A percentile compares a stretch with the other conserved stretches of the same genome.
phyloP scores from a whole-genome alignment of 2,797 vertebrate genomes.

The Megaceryle alcyon region DNA sequence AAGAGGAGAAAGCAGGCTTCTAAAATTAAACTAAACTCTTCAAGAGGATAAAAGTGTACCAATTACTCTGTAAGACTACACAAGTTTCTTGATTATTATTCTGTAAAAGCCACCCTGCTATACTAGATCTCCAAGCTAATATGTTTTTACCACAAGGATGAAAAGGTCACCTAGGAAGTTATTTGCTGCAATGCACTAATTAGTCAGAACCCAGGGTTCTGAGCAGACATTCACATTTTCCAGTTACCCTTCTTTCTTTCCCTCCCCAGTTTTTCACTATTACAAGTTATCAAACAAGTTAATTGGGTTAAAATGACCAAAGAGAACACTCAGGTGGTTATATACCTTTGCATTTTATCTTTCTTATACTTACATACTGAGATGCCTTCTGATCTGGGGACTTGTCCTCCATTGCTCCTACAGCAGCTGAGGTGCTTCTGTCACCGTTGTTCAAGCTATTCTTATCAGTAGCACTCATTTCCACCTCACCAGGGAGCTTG shows the following conservation, averaged over 20 bases:
- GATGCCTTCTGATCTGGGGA: constrained; percentile 64
- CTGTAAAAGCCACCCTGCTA: neutral
- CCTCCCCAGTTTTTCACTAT: neutral
- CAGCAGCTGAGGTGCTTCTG: constrained; percentile 76
- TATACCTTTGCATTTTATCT: neutral
- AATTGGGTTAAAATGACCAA: neutral
- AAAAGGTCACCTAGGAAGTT: neutral
- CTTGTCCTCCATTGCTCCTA: constrained; percentile 78
- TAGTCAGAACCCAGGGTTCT: neutral
- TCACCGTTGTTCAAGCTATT: constrained; percentile 70
- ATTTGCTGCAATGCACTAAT: neutral
- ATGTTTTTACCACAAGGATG: neutral
- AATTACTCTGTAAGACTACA: neutral
- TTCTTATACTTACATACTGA: constrained; percentile 86
- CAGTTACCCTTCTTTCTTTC: neutral
- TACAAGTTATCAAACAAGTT: neutral
- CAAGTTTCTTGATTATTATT: neutral
- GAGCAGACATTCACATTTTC: neutral
- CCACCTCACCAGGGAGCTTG: constrained; percentile 87
- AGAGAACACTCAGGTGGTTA: neutral
- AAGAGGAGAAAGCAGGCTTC: neutral
- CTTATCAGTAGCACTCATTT: constrained; percentile 46
- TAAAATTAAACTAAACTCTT: neutral
- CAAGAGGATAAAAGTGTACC: neutral
- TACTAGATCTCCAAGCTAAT: neutral